Evolutionary conservation across 2,113 vertebrate genomes (phyloP).

Genomic region (Monopterus albus): DNA sequence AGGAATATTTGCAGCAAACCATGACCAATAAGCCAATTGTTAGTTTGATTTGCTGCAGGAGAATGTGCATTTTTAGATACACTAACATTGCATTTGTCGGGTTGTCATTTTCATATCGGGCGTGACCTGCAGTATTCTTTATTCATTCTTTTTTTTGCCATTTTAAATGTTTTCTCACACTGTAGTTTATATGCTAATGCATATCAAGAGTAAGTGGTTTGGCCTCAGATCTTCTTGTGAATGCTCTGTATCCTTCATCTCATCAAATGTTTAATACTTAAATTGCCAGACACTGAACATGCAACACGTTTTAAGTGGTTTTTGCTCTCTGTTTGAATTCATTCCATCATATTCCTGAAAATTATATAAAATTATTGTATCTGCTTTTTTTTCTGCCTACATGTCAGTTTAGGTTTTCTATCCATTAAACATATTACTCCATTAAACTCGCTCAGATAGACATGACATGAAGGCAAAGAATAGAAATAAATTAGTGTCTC

Average conservation of each 20-base stretch:
- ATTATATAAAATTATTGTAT: not conserved
- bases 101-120: slow-evolving; percentile 46
- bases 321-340: slow-evolving; percentile 21
- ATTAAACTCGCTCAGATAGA: slow-evolving; percentile 21
- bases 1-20: slow-evolving; percentile 45
- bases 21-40: slow-evolving; percentile 33
- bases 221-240: slow-evolving; percentile 15
- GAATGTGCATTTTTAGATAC: slow-evolving; percentile 42
- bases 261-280: slow-evolving; percentile 11
- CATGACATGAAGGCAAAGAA: slow-evolving; percentile 8
- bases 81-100: slow-evolving; percentile 40
- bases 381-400: slow-evolving; percentile 7
- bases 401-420: slow-evolving; percentile 16
- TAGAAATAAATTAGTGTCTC: not conserved
- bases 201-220: slow-evolving; percentile 33
- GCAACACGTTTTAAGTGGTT: slow-evolving; percentile 30
- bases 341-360: slow-evolving; percentile 8
- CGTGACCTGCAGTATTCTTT: slow-evolving; percentile 33
- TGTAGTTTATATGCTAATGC: slow-evolving; percentile 37
- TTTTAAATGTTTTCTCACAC: slow-evolving; percentile 35
- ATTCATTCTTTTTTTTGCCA: slow-evolving; percentile 36
- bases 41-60: slow-evolving; percentile 31
- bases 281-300: slow-evolving; percentile 29
- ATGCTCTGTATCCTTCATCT: slow-evolving; percentile 24
- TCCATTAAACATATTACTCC: slow-evolving; percentile 32